Evolutionary conservation across 2,888 invertebrate species (phyloP), one percentile per base, ranked within the genome.

Genomic region (Tetranychus piercei): DNA sequence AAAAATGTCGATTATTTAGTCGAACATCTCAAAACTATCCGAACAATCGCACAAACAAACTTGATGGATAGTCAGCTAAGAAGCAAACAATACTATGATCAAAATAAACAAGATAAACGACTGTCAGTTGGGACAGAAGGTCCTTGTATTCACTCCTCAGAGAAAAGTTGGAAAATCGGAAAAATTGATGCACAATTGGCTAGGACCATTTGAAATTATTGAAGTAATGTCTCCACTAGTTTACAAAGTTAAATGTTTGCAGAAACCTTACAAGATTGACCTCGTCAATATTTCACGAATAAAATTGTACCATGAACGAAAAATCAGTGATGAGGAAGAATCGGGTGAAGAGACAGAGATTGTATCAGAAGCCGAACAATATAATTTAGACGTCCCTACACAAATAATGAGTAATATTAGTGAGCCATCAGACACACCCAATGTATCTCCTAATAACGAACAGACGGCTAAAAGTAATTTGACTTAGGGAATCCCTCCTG

Each of bases 81-180:
- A 11, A 43, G 71, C 20, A 72, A 65, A 34, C 9, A 34, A 5
- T 45, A 4, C 18, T 75, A 73, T 67, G 23, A 75, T 15, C 2
- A 1, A n/a, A 9, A 6, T 22, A n/a, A 55, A 20, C 5, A 44
- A 18, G 6, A 6, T n/a, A n/a, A 44, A 20, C 3, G 8, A 22
- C 72, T 44, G 15, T 22, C 2, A 15, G 11, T 44, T n/a, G 1
- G 75, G 75, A 6, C 66, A 72, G 1, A 66, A 44, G 22, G 75
- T 75, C 18, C 44, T 72, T 44, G 75, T 72, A 15, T 66, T 20
- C 15, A 20, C 69, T 1, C 43, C 34, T 1, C 7, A 9, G 9
- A 34, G 73, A 66, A 43, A 20, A 66, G 66, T 44, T 6, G 75
- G 75, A 18, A 65, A 20, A n/a, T 44, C 67, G 6, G 73, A 75